phyloP scores from a whole-genome alignment of 1,140 invertebrate genomes.

The roundworm (Caenorhabditis elegans) region WBcel235 BX284603.4:4306001-4306500 shows the following conservation, averaged over 20 bases:
- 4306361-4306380: too few relatives aligned
- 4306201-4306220: neutral
- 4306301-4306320: neutral
- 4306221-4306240: neutral
- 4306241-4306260: neutral
- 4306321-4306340: neutral
- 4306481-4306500: too few relatives aligned
- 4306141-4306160: neutral
- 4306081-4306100: neutral
- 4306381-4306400: too few relatives aligned
- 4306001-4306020: neutral
- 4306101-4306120: neutral
- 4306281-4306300: neutral
- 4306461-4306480: too few relatives aligned
- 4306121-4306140: neutral
- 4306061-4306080: neutral
- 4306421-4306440: too few relatives aligned
- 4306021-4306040: neutral
- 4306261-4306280: slow-evolving; percentile 11
- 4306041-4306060: neutral
- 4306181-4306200: neutral
- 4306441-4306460: too few relatives aligned
- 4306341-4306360: too few relatives aligned
- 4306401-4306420: too few relatives aligned
- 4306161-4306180: neutral